Base-by-base conservation (phyloP, 2,797 vertebrate species). In the Pangasius mekongensis region DNA sequence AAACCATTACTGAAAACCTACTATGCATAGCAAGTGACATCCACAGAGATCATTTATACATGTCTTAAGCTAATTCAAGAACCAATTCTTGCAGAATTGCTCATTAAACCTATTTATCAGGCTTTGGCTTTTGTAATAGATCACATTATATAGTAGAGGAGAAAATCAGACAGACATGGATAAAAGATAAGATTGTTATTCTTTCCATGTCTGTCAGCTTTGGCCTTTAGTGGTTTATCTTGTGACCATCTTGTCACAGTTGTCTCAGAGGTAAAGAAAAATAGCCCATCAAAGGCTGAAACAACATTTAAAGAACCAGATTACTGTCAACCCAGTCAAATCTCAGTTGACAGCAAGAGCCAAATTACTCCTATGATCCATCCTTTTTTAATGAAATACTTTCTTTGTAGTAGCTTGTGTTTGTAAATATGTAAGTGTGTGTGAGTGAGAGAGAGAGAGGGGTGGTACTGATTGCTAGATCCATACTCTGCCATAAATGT, bases 221-320 rank as follows among this genome's bases (percentile, higher is more conserved):
- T 86, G 62, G 64, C 58, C 47, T 83, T 73, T 39, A 22, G 54
- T 85, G 27, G 76, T 87, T 88, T 88, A 90, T 90, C 69, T 80
- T 85, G 85, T 87, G 82, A 84, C 36, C 30, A 20, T 84, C 64
- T 52, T 88, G 71, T 86, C 49, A 86, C 49, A 66, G 36, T 47
- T 74, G 71, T 43, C 20, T 43, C 8, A 24, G 22, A 80, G 85
- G 33, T 87, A 66, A 56, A 47, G 18, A 85, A 62, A 16, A 76
- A 88, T 87, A 88, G 73, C 76, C 77, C 62, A 85, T 58, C 54
- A 86, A 80, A 86, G 54, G 64, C 58, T 89, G 56, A 89, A 86
- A 85, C 16, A 24, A 49, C 30, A 24, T 36, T 83, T 84, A 87
- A 85, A 88, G 82, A 71, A 64, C 69, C 78, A 86, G 89, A 87